These are phyloP conservation scores for Julus scandinavius DNA, from an alignment of 2,888 invertebrate species.

Conservation along the genomic window DNA sequence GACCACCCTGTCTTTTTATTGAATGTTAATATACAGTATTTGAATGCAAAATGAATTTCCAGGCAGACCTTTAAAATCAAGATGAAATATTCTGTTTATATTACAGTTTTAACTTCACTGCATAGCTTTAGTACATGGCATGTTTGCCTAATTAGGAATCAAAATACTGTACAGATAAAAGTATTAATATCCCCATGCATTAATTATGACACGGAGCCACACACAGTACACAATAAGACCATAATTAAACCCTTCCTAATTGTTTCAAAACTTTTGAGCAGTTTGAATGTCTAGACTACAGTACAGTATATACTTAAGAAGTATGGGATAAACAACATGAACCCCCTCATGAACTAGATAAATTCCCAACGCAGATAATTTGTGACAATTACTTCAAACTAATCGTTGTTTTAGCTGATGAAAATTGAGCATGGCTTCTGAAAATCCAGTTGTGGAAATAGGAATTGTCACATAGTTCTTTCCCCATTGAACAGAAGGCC, in stretches of 20 bases:
- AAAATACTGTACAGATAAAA: neutral
- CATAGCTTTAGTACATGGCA: neutral
- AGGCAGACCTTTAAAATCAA: too few species aligned
- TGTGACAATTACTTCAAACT: conserved; percentile 33
- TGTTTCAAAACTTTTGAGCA: neutral
- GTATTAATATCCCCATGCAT: neutral
- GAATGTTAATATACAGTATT: neutral
- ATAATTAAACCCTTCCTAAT: neutral
- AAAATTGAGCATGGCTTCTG: neutral
- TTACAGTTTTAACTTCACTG: neutral
- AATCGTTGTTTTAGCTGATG: conserved; percentile 17
- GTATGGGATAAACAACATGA: neutral
- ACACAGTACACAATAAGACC: neutral
- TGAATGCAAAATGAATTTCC: too few species aligned
- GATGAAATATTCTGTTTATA: too few species aligned
- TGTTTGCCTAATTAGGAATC: neutral
- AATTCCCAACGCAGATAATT: neutral
- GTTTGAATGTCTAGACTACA: neutral
- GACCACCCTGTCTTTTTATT: neutral
- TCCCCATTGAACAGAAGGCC: neutral
- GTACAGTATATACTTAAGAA: neutral
- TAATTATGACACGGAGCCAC: too few species aligned
- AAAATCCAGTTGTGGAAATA: neutral
- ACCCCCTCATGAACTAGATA: neutral
- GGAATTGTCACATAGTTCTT: conserved; percentile 26